Conservation (phyloP, 2,888 invertebrate species). For the Tachina grossa region DNA sequence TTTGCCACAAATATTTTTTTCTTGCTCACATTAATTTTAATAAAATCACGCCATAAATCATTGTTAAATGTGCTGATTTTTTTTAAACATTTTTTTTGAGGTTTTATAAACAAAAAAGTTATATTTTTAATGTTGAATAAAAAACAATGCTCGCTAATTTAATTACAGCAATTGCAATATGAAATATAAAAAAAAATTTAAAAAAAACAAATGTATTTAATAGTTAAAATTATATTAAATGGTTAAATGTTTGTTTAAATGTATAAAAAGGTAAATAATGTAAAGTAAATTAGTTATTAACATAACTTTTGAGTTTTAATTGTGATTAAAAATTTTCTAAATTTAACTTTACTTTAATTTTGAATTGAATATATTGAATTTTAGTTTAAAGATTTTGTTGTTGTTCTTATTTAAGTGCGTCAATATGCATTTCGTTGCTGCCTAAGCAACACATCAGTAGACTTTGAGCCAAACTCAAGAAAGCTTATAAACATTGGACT, state of each 20-base stretch:
- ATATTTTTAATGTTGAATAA: not conserved
- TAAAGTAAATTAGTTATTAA: constrained; percentile 7
- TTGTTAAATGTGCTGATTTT: not conserved
- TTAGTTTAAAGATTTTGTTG: too few species aligned
- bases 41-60: constrained; percentile 36
- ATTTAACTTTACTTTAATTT: too few species aligned
- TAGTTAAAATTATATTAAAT: constrained; percentile 13
- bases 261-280: constrained; percentile 3
- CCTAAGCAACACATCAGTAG: too few species aligned
- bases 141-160: not conserved
- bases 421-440: too few species aligned
- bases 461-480: too few species aligned
- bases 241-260: not conserved
- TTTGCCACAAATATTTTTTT: not conserved
- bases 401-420: too few species aligned
- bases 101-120: constrained; percentile 27
- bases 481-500: too few species aligned
- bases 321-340: not conserved
- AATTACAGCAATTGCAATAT: constrained; percentile 31
- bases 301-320: not conserved
- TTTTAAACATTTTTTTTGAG: not conserved
- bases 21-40: constrained; percentile 4
- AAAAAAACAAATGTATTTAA: constrained; percentile 2
- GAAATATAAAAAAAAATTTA: too few species aligned
- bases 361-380: too few species aligned